Evolutionary conservation across 2,888 invertebrate species (phyloP), one percentile per base, ranked within the genome.

Genomic region (Cantharis rustica): DNA sequence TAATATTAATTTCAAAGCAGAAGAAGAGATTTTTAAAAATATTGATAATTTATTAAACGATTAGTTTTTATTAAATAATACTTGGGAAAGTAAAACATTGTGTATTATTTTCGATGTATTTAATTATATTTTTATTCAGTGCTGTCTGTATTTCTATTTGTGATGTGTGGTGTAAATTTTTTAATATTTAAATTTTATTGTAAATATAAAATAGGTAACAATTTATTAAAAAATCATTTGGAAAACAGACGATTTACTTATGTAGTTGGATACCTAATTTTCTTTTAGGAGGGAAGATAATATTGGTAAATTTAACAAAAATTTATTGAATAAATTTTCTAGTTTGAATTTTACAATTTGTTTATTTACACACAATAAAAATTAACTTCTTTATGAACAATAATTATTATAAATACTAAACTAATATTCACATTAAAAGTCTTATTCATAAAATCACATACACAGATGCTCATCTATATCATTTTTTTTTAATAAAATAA

Each of bases 21-120:
- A 88, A 81, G 88, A 88, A 69, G 88, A 88, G 77, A 85, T 89
- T 74, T 83, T 89, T 75, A 87, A 88, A 79, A 88, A 89, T 79
- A 87, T 88, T 72, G 89, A 89, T 81, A 84, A 86, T 75, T 85
- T 88, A 76, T 84, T 89, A 72, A 85, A 87, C 80, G 86, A 87
- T 72, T 87, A 80, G 82, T 63, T 31, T 26, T 11, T 17, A 23
- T 23, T 16, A 10, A 17, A 61, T 13, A n/a, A 47, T 47, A n/a
- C 47, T 47, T 47, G 47, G 7, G 2, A 47, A n/a, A 47, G 47
- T 47, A n/a, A n/a, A 47, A n/a, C 7, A 47, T 47, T 47, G 47
- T 47, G 0, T n/a, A 47, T n/a, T 7, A 2, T 47, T n/a, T 47
- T 47, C 47, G 1, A n/a, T 47, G 47, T 47, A 47, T n/a, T 47